These are phyloP conservation scores for Pyrocoelia pectoralis DNA, from an alignment of 2,888 invertebrate species.

Conservation along the genomic window DNA sequence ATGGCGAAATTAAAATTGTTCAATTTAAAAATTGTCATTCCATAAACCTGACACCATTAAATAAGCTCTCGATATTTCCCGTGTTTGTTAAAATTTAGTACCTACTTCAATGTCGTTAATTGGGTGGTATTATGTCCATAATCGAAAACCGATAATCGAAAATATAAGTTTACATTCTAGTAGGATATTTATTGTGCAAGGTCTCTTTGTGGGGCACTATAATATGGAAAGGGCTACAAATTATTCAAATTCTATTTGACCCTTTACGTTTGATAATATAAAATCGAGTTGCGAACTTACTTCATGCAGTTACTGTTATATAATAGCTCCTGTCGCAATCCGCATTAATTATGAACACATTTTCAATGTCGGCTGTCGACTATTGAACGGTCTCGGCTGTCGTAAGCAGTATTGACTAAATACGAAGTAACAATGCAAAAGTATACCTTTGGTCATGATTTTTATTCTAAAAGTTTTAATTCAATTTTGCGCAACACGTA, in stretches of 20 bases:
- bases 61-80: not conserved
- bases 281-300: slow-evolving; percentile 23
- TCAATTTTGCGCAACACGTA: too few relatives aligned
- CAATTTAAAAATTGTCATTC: not conserved
- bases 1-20: not conserved
- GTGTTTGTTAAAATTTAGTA: not conserved
- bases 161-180: slow-evolving; percentile 3
- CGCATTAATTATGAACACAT: slow-evolving; percentile 33
- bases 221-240: slow-evolving; percentile 8
- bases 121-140: not conserved
- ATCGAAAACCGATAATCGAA: slow-evolving; percentile 4
- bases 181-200: not conserved
- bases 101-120: not conserved
- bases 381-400: slow-evolving; percentile 22
- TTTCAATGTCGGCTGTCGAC: slow-evolving; percentile 22
- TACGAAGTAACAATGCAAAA: not conserved
- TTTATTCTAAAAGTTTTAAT: too few relatives aligned
- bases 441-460: not conserved
- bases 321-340: slow-evolving; percentile 31
- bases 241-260: slow-evolving; percentile 18
- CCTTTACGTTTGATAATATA: slow-evolving; percentile 28
- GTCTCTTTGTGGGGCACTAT: not conserved
- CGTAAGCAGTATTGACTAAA: slow-evolving; percentile 11
- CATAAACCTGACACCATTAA: not conserved
- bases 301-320: slow-evolving; percentile 18